Evolutionary conservation across 1,140 invertebrate genomes (phyloP), one percentile per base, ranked within the genome.

Genomic region (Pseudoatta argentina): DNA sequence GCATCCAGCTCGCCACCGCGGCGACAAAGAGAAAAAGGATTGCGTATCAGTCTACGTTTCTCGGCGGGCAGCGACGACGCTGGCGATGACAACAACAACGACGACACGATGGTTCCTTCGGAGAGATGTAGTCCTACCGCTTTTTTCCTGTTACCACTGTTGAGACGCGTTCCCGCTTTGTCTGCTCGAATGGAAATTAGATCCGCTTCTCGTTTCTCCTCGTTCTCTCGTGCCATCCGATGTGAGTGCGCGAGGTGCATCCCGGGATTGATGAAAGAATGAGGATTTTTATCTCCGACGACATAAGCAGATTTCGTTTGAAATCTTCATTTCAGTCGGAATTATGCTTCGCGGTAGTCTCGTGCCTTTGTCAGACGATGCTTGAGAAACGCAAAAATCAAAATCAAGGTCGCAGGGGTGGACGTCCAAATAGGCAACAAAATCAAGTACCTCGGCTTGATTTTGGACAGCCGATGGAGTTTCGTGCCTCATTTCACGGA

Each of bases 141-240:
- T 73, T 82, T 82, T 82, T 73, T 61, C 55, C 53, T 21, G 51
- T 79, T 82, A 59, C 67, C 67, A 24, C 24, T 61, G 67, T 39
- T 39, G 18, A 72, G 39, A 82, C 34, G 78, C 55, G 39, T 39
- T 59, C 66, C 53, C 34, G 78, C 64, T 82, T 82, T 73, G 67
- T 82, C 79, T 34, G 24, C 53, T 14, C 79, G 55, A 82, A 82
- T 82, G 79, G 79, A 82, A 82, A 82, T 82, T 73, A 82, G 79
- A 82, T 73, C 67, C 51, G 34, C 66, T 82, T 67, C 66, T 59
- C 39, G 16, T 72, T 72, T 30, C 78, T 27, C n/a, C 10, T 21
- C 51, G 3, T 7, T 53, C 55, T n/a, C 24, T 7, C 8, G 12
- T 3, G 39, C 34, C 30, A 34, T 34, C 30, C 30, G 30, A 34